Conservation (phyloP, 2,113 vertebrate species). For the Scomber scombrus region DNA sequence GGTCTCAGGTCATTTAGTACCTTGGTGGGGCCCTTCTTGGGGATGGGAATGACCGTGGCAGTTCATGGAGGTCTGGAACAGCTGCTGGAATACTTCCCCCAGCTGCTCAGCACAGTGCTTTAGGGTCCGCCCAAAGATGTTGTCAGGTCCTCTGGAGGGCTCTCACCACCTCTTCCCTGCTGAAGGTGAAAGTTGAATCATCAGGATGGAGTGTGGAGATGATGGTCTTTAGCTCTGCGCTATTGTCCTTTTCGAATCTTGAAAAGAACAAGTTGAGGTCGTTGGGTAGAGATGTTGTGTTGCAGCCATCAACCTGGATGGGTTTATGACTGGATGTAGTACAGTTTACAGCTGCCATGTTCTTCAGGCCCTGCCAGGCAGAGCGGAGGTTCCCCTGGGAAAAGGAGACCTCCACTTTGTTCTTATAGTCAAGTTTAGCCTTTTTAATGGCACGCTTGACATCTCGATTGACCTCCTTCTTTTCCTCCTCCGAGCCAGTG, state of each 20-base stretch:
- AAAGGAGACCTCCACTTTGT: constrained; percentile 6
- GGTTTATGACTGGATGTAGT: not conserved
- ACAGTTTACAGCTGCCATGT: not conserved
- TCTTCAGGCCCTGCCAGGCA: not conserved
- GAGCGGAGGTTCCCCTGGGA: not conserved
- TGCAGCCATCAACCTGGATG: not conserved
- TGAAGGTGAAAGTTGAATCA: not conserved
- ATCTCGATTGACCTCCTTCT: not conserved
- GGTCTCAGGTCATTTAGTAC: not conserved
- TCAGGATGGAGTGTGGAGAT: not conserved
- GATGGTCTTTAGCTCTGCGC: not conserved
- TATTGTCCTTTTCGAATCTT: not conserved
- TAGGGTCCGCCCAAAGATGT: not conserved
- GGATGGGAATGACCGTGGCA: constrained; percentile 8
- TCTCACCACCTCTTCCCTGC: not conserved
- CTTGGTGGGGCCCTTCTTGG: not conserved
- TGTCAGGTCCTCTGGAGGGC: not conserved
- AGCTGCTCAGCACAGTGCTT: constrained; percentile 23
- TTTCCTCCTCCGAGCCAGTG: constrained; percentile 1
- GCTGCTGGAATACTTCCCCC: not conserved
- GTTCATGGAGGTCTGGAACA: not conserved
- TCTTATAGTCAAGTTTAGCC: not conserved
- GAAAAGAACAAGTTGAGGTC: not conserved
- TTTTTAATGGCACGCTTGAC: not conserved
- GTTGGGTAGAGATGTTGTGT: not conserved